Evolutionary conservation across 2,113 vertebrate species (phyloP).

Genomic region (Saimiri boliviensis): DNA sequence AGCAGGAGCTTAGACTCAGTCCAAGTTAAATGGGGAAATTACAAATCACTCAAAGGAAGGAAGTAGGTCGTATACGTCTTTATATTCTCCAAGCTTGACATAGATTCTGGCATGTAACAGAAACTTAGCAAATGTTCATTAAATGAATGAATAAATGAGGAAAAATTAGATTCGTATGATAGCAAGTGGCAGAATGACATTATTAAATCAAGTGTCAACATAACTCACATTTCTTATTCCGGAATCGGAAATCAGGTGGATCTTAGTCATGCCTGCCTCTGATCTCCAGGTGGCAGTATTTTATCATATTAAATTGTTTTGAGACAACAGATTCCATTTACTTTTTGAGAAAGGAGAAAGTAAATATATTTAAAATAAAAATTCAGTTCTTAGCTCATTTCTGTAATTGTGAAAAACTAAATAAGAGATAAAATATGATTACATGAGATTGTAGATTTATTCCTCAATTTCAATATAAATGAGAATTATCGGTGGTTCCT

Average conservation of each 20-base stretch:
- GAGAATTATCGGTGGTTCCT: constrained; percentile 22
- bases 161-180: neutral
- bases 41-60: neutral
- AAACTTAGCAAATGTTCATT: neutral
- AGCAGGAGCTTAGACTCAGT: neutral
- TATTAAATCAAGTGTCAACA: neutral
- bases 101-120: neutral
- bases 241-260: neutral
- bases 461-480: neutral
- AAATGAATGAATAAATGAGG: neutral
- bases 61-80: neutral
- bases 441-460: constrained; percentile 19
- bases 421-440: constrained; percentile 28
- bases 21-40: neutral
- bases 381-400: constrained; percentile 18
- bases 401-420: constrained; percentile 14
- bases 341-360: neutral
- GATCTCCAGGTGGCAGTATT: constrained; percentile 75
- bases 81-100: neutral
- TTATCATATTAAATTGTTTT: neutral
- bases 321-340: neutral
- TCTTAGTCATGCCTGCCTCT: neutral
- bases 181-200: neutral
- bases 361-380: constrained; percentile 27
- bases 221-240: neutral